A percentile compares a stretch with the other conserved stretches of the same genome.
Evolutionary conservation across 2,888 invertebrate species (phyloP).

Genomic region (Miltochrista miniata): DNA sequence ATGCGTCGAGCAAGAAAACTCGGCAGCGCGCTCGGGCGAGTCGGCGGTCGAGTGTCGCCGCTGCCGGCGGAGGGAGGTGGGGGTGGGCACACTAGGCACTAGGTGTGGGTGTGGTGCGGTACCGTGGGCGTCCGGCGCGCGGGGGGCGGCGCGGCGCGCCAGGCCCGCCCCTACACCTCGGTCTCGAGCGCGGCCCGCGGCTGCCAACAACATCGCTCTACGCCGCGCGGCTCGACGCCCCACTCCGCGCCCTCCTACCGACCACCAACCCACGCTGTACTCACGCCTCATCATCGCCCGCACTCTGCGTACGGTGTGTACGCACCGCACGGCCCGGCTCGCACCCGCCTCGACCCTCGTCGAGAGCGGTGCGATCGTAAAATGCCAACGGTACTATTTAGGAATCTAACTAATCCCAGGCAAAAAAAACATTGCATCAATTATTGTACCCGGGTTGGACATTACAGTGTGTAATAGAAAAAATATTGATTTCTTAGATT

Average conservation of each 20-base stretch:
- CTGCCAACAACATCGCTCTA: constrained; percentile 82
- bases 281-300: constrained; percentile 34
- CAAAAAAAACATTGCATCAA: not conserved
- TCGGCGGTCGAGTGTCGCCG: constrained; percentile 10
- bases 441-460: not conserved
- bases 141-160: constrained; percentile 76
- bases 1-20: too few relatives aligned
- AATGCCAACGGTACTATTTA: not conserved
- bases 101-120: constrained; percentile 44
- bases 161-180: constrained; percentile 83
- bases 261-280: constrained; percentile 69
- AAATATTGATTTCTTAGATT: too few relatives aligned
- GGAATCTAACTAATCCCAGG: not conserved
- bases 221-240: constrained; percentile 75
- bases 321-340: not conserved
- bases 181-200: constrained; percentile 81
- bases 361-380: not conserved
- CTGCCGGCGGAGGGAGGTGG: constrained; percentile 6
- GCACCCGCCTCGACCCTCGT: not conserved
- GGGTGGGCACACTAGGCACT: constrained; percentile 21
- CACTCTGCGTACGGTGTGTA: too few relatives aligned
- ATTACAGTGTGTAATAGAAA: too few relatives aligned
- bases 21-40: too few relatives aligned
- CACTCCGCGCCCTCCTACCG: constrained; percentile 80
- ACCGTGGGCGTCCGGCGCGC: constrained; percentile 81